Evolutionary conservation across 2,113 vertebrate genomes (phyloP), one percentile per base, ranked within the genome.

Genomic region (Alaudala cheleensis): DNA sequence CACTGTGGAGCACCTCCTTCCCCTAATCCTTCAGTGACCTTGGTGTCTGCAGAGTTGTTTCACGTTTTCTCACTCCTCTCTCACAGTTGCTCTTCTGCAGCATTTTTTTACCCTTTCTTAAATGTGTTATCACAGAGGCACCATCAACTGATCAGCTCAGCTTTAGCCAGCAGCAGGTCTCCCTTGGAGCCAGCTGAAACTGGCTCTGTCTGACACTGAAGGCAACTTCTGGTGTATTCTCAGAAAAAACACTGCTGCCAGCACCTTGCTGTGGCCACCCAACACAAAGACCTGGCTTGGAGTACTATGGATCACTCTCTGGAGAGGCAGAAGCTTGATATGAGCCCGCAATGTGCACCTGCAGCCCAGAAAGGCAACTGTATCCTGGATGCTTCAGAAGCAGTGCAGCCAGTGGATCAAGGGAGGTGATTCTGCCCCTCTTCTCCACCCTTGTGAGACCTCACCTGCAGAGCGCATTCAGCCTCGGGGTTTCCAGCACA

Each of bases 291-390:
- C 31, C 49, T 58, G 44, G n/a, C 24, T 73, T 47, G 12, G 22
- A 49, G 23, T 6, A 6, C 54, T 49, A 10, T 2, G 3, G 58
- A 42, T 57, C 39, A 39, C n/a, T 34, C 14, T 44, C 54, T 40
- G 61, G 47, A 53, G n/a, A 44, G 33, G 39, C 20, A 57, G 58
- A 80, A 50, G 50, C 37, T 33, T 56, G 33, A 11, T 33, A 15
- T 8, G 25, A 66, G 23, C 3, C 6, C 14, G 26, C 11, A 62
- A 24, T 2, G 2, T 13, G 9, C 3, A 2, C 33, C 21, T 7
- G 26, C 42, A 57, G 33, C 4, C 26, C 67, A 44, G 25, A 87
- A 62, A 62, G 56, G 23, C n/a, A 47, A 23, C 3, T 0, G 0
- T 23, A 13, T 25, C 23, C n/a, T 47, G 12, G 19, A 24, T 79